phyloP scores from a whole-genome alignment of 35 echinoderm and acorn worm genomes.

The Chiridota heheva region DNA sequence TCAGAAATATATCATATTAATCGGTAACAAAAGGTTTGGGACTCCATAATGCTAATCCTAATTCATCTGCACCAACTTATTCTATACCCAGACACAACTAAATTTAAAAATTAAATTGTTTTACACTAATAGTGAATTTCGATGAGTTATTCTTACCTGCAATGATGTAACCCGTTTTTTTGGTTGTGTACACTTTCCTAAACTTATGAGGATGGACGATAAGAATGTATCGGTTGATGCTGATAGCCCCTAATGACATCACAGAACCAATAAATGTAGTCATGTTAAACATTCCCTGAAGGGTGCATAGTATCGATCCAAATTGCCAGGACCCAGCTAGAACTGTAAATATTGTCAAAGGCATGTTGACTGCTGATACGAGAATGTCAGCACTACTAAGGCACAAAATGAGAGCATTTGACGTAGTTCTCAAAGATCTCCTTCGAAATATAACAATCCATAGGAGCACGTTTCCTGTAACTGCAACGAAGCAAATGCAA shows the following conservation, averaged over 20 bases:
- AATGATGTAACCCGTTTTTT: constrained; percentile 69
- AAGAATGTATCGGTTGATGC: constrained; percentile 88
- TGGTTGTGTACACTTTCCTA: constrained; percentile 54
- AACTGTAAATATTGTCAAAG: constrained; percentile 78
- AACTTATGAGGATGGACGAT: constrained; percentile 80
- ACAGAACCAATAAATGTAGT: constrained; percentile 86
- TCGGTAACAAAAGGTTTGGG: too few species aligned
- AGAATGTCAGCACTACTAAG: constrained; percentile 85
- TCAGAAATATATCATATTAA: too few species aligned
- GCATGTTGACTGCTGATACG: constrained; percentile 76
- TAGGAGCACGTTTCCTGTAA: constrained; percentile 71
- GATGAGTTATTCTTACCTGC: constrained; percentile 75
- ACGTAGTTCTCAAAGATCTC: constrained; percentile 60
- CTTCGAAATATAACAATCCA: constrained; percentile 77
- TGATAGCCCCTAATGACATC: constrained; percentile 92
- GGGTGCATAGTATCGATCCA: constrained; percentile 15
- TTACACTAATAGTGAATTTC: too few species aligned
- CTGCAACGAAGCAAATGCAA: constrained; percentile 60
- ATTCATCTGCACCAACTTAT: too few species aligned
- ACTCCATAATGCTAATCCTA: too few species aligned
- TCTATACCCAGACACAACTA: too few species aligned
- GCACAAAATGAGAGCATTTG: constrained; percentile 90
- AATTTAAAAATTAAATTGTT: too few species aligned
- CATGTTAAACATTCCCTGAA: constrained; percentile 85
- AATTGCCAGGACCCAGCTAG: constrained; percentile 39